Base-by-base conservation (phyloP, 2,113 vertebrate species). In the Oncorhynchus mykiss region DNA sequence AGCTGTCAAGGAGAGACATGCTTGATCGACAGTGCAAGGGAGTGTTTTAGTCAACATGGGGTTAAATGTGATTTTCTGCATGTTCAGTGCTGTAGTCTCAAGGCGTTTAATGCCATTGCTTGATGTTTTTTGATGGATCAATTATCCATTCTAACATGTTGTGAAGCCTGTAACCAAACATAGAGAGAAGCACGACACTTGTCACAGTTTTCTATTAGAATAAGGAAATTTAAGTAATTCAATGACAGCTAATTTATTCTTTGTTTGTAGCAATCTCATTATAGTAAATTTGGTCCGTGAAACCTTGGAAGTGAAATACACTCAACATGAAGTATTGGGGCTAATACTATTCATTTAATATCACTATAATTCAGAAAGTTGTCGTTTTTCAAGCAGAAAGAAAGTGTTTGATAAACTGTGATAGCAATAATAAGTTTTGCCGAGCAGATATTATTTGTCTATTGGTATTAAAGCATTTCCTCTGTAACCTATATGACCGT, bases 31-130 rank as follows among this genome's bases (percentile, higher is more conserved):
- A 82, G 90, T 87, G 86, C 83, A 80, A 83, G 78, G 80, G 78
- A 87, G 89, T 84, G 82, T 89, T 86, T 84, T 78, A 90, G 93
- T 78, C 76, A 91, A 88, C 90, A 91, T 73, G 82, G 93, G 89
- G 94, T 96, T 96, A 95, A 96, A 90, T 82, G 91, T 83, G 87
- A 91, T 93, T 92, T 92, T 91, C 90, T 91, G 90, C 91, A 78
- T 88, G 91, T 93, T 91, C 91, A 82, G 68, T 90, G 70, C 72
- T 83, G 88, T 79, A 87, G 78, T 90, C 91, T 89, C 77, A 67
- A 88, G 89, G 88, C 89, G 91, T 90, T 92, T 93, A 91, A 89
- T 91, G 89, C 88, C 79, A 77, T 74, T 80, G 91, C 90, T 88
- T 91, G 91, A 92, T 91, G 90, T 88, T 90, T 91, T 92, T 90